phyloP scores from a whole-genome alignment of 2,888 invertebrate genomes.

The Ophraella communa region DNA sequence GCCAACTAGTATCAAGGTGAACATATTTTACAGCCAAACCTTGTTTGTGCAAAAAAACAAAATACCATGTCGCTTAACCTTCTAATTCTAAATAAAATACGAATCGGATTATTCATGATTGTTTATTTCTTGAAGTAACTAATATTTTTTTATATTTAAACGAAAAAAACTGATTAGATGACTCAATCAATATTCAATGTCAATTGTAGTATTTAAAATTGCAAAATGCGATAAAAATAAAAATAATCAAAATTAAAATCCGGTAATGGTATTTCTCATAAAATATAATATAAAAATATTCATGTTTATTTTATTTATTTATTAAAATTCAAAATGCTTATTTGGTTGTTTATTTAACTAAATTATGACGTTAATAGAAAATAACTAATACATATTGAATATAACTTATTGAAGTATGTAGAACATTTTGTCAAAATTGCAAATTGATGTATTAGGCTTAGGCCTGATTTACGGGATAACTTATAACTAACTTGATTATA shows the following conservation, averaged over 20 bases:
- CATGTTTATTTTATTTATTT: no score
- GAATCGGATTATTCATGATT: conserved; percentile 31
- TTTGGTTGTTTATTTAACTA: no score
- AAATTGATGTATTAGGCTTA: no score
- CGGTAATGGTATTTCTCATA: no score
- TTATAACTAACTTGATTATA: no score
- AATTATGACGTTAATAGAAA: no score
- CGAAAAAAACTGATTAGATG: conserved; percentile 2
- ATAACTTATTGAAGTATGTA: no score
- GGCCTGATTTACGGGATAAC: no score
- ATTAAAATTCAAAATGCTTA: no score
- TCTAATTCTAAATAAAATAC: conserved; percentile 34
- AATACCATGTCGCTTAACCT: conserved; percentile 32
- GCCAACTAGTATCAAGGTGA: conserved; percentile 29
- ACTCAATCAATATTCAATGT: conserved; percentile 8
- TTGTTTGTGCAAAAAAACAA: conserved; percentile 31
- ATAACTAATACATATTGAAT: no score
- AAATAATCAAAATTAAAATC: background rate
- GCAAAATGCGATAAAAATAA: background rate
- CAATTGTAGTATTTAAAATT: conserved; percentile 1
- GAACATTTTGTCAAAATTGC: no score
- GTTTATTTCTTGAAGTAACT: conserved; percentile 9
- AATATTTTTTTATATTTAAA: conserved; percentile 1
- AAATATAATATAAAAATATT: no score
- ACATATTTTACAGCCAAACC: conserved; percentile 32